Base-by-base conservation (phyloP, 2,797 vertebrate species). In the Antennarius maculatus region DNA sequence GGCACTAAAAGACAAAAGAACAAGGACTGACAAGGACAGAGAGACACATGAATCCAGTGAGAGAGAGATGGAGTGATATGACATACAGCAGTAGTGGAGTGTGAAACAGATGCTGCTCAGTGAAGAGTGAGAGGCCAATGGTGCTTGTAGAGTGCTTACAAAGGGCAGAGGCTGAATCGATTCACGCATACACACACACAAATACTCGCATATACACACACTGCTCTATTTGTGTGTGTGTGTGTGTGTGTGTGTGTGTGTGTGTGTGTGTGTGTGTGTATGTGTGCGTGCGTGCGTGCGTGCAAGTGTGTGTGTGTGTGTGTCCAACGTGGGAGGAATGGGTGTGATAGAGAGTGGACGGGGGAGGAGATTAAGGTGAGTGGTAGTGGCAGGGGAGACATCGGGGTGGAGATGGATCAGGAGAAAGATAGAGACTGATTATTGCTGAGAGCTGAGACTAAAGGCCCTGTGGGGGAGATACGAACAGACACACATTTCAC, bases 131-230 rank as follows among this genome's bases (percentile, higher is more conserved):
- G 82, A 95, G 95, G 95, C 94, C 95, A 95, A 96, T 96, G 96
- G 94, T 94, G 95, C 95, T 96, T 95, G 95, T 96, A 95, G 94
- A 95, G 93, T 94, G 94, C 95, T 96, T 96, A 95, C 94, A 94
- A 95, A 96, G 94, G 95, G 94, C 95, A 95, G 93, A 95, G 93
- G 92, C 93, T 94, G 90, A 95, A 97, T 97, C 93, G 93, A 97
- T 97, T 95, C 92, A 80, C 69, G 56, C 74, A 70, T 66, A 48
- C 71, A 62, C 46, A 63, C 46, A 58, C 71, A 65, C 66, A 82
- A 54, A 77, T 78, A 69, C 34, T 80, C 60, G 6, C 27, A 67
- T 31, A 57, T 69, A 66, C 65, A 82, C 59, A 77, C 79, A 63
- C 34, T 73, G 39, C 34, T 27, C 27, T 75, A 59, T 55, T 58